phyloP scores from a whole-genome alignment of 2,888 invertebrate species.

The Lamellibrachia columna region DNA sequence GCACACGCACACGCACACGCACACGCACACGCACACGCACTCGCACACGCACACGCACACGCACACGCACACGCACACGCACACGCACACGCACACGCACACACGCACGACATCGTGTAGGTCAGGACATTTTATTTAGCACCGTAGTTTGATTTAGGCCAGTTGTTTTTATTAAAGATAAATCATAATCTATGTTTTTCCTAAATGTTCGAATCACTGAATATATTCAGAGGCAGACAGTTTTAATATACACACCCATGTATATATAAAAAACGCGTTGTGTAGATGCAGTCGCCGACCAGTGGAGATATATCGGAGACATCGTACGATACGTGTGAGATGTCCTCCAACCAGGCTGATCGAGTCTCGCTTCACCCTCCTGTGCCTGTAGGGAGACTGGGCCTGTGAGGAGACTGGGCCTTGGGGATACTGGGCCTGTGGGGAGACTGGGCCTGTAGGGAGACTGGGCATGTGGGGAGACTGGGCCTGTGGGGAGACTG shows the following conservation, averaged over 20 bases:
- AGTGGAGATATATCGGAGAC: background rate
- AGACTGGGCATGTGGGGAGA: too few relatives aligned
- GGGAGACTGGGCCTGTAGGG: too few relatives aligned
- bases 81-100: background rate
- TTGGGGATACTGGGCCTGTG: too few relatives aligned
- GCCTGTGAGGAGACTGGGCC: too few relatives aligned
- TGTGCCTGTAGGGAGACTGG: background rate
- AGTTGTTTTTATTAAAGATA: too few relatives aligned
- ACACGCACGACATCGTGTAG: too few relatives aligned
- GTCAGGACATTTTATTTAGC: too few relatives aligned
- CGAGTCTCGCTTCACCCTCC: background rate
- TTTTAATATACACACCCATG: background rate
- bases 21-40: background rate
- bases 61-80: background rate
- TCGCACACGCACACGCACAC: background rate
- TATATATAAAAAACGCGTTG: background rate
- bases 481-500: too few relatives aligned
- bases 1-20: background rate
- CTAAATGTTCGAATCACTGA: background rate
- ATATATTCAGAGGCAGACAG: background rate
- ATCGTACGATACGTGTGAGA: background rate
- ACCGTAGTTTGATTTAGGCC: too few relatives aligned
- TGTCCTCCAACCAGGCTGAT: background rate
- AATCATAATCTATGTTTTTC: too few relatives aligned
- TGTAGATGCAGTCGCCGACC: background rate